Evolutionary conservation across 35 echinoderm and acorn worm species (phyloP), one percentile per base, ranked within the genome.

Genomic region (Amphiura filiformis): DNA sequence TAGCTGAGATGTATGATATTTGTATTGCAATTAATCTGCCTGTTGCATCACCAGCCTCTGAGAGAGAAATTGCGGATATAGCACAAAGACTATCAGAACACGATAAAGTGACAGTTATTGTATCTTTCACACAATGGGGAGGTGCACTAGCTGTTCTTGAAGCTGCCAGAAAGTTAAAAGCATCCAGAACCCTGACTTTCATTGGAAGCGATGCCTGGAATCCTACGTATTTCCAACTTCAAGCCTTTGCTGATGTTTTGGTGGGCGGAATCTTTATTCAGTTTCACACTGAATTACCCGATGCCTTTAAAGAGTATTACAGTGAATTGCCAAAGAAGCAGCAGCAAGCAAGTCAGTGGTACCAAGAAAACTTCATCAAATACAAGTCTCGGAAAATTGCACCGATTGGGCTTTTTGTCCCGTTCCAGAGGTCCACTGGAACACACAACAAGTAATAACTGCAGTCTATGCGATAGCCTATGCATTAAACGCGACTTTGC

Each of bases 391-490:
- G 18, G 32, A n/a, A n/a, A n/a, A n/a, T n/a, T n/a, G 47, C 18
- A 47, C 33, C 5, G 87, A n/a, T n/a, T n/a, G n/a, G n/a, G n/a
- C n/a, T n/a, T n/a, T n/a, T n/a, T n/a, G n/a, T n/a, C n/a, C n/a
- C 1, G 4, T 15, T 26, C 61, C 26, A 3, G 61, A 30, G 2
- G 13, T 15, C 65, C 82, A 61, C 30, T 52, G 82, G n/a, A 84
- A 78, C 49, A 47, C 86, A 20, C 75, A 61, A 61, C n/a, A n/a
- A n/a, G 42, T 88, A 32, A 40, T 88, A 12, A 80, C 80, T 37
- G 44, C 76, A 17, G 86, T 88, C 13, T 80, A 88, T 37, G 31
- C 78, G 30, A 79, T 64, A 37, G 86, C 86, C 0, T 57, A 88
- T 47, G 40, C 76, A 40, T 35, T 88, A 39, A 76, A 88, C 76